Conservation (phyloP, 1,140 invertebrate species). For the Polypedilum vanderplanki region DNA sequence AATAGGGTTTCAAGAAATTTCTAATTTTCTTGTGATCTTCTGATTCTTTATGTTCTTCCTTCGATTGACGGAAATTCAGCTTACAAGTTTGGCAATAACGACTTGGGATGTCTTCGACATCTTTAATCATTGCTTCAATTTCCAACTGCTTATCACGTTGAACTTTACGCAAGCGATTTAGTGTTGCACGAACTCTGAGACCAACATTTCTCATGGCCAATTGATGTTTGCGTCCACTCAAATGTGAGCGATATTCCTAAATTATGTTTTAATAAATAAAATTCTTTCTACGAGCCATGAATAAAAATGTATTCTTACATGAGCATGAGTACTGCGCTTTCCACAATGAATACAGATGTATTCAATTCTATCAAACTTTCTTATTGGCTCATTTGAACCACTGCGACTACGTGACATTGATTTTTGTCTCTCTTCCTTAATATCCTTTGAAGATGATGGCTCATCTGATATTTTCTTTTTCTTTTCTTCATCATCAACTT, state of each 20-base stretch:
- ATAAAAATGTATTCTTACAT: not conserved
- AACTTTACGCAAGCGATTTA: constrained; percentile 62
- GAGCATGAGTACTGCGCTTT: not conserved
- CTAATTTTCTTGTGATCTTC: constrained; percentile 72
- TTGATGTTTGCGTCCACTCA: constrained; percentile 60
- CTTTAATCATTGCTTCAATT: constrained; percentile 58
- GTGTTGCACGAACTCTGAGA: constrained; percentile 59
- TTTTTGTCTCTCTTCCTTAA: not conserved
- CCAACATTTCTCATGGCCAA: constrained; percentile 63
- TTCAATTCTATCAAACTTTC: constrained; percentile 1
- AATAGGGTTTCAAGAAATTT: constrained; percentile 71
- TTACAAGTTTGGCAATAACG: constrained; percentile 71
- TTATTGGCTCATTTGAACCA: not conserved
- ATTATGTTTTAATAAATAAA: not conserved
- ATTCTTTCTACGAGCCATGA: no score
- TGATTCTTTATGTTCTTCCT: constrained; percentile 64
- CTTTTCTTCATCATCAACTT: constrained; percentile 3
- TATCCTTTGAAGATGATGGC: not conserved
- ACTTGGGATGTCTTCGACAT: constrained; percentile 54
- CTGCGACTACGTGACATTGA: not conserved
- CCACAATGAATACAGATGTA: not conserved
- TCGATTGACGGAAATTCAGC: constrained; percentile 68
- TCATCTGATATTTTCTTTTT: not conserved
- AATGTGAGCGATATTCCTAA: constrained; percentile 62
- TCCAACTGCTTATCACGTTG: constrained; percentile 65